Conservation (phyloP, 1,140 invertebrate genomes). For the Drosophila ercepeae region DNA sequence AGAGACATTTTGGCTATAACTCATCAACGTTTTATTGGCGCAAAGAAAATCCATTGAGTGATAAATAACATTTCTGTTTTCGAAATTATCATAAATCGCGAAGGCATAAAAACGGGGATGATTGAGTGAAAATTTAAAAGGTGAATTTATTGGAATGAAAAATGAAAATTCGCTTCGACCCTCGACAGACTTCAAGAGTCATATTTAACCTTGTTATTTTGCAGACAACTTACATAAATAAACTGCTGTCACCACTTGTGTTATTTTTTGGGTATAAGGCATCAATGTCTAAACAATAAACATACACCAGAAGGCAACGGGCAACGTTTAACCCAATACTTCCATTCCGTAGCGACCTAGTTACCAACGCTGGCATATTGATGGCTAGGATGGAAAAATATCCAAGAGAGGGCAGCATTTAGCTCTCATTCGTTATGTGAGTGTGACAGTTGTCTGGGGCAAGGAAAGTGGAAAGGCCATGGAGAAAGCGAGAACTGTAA, state of each 20-base stretch:
- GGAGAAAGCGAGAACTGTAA: conserved; percentile 47
- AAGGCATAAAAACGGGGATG: neutral
- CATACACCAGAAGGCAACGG: conserved; percentile 21
- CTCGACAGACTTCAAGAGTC: neutral
- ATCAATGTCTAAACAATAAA: conserved; percentile 56
- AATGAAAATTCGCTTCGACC: neutral
- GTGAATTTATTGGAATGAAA: neutral
- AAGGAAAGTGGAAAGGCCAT: neutral
- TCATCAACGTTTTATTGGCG: conserved; percentile 43
- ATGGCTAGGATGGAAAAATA: conserved; percentile 59
- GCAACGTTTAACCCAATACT: conserved; percentile 1
- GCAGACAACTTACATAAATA: conserved; percentile 6
- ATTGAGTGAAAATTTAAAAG: conserved; percentile 18
- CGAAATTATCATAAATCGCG: conserved; percentile 49
- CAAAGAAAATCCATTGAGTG: conserved; percentile 36
- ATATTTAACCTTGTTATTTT: neutral
- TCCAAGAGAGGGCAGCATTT: conserved; percentile 49
- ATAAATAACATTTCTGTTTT: conserved; percentile 37
- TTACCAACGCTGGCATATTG: conserved; percentile 54
- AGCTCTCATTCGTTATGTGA: conserved; percentile 56
- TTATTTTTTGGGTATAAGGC: conserved; percentile 26
- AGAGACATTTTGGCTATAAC: conserved; percentile 41
- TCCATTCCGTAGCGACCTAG: conserved; percentile 45
- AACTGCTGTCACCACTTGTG: conserved; percentile 37
- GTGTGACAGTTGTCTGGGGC: conserved; percentile 40